Percentiles rank a stretch among this genome's conserved stretches.
phyloP scores from a whole-genome alignment of 2,113 vertebrate species.

The Fulica atra region DNA sequence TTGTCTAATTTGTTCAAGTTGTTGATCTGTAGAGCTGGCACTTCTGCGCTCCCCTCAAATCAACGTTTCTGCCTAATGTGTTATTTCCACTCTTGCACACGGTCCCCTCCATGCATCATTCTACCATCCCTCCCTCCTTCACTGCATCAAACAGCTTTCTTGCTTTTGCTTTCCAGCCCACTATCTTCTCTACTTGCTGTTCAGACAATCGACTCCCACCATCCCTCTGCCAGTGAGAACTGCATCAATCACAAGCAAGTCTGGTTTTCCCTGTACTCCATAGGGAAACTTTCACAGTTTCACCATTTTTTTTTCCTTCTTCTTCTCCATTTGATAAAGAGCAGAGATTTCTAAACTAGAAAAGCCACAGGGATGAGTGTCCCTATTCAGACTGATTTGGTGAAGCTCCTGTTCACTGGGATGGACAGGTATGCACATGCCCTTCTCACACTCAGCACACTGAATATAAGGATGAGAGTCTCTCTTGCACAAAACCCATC shows the following conservation, averaged over 20 bases:
- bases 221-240: slow-evolving; percentile 13
- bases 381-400: neutral
- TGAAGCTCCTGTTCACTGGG: neutral
- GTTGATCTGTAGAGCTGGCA: neutral
- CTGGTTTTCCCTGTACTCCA: neutral
- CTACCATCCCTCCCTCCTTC: neutral
- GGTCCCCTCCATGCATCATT: neutral
- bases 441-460: neutral
- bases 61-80: rapidly evolving
- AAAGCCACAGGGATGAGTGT: neutral
- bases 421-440: neutral
- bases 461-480: neutral
- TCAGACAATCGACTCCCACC: slow-evolving; percentile 35
- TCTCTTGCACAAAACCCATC: neutral
- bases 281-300: neutral
- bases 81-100: neutral
- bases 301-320: neutral
- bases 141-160: neutral
- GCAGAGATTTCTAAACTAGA: neutral
- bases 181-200: neutral
- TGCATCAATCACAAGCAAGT: neutral
- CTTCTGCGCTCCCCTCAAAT: neutral
- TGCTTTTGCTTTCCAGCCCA: neutral
- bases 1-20: neutral
- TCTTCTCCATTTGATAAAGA: neutral